phyloP scores from a whole-genome alignment of 92 coral and sea anemone genomes.

The Epizoanthus rinbou region DNA sequence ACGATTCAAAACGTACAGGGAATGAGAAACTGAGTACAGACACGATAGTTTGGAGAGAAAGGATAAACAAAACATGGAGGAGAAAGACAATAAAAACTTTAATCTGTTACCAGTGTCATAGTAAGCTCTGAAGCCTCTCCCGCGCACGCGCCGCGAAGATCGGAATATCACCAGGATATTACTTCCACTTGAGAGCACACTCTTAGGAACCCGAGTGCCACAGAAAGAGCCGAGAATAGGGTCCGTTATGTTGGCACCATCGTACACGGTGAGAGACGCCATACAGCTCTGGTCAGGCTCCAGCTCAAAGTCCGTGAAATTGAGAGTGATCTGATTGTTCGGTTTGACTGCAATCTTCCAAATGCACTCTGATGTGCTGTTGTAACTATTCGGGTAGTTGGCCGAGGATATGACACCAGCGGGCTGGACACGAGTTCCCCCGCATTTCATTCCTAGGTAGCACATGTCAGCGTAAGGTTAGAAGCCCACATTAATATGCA shows the following conservation, averaged over 20 bases:
- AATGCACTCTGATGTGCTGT: conserved; percentile 55
- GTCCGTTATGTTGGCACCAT: conserved; percentile 70
- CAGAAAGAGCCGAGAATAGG: conserved; percentile 70
- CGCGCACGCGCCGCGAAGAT: conserved; percentile 45
- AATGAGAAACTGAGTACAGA: too few species aligned
- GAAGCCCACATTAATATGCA: too few species aligned
- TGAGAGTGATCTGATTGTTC: conserved; percentile 71
- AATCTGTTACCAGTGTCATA: conserved; percentile 71
- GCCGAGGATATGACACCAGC: conserved; percentile 86
- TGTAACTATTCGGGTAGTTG: conserved; percentile 70
- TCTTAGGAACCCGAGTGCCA: conserved; percentile 64
- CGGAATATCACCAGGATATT: conserved; percentile 67
- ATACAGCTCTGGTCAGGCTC: conserved; percentile 62
- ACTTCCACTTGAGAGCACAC: conserved; percentile 65
- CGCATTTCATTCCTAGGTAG: conserved; percentile 68
- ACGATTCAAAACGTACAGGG: too few species aligned
- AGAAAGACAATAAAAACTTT: neutral
- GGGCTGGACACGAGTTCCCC: conserved; percentile 67
- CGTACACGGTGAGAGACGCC: conserved; percentile 66
- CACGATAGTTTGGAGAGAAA: too few species aligned
- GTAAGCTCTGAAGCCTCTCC: conserved; percentile 86
- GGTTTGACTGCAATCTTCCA: conserved; percentile 68
- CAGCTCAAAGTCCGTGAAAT: conserved; percentile 78
- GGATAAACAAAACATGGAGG: neutral
- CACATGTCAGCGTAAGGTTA: neutral